Evolutionary conservation across 2,797 vertebrate genomes (phyloP).

Genomic region (Amphiprion clarkii): DNA sequence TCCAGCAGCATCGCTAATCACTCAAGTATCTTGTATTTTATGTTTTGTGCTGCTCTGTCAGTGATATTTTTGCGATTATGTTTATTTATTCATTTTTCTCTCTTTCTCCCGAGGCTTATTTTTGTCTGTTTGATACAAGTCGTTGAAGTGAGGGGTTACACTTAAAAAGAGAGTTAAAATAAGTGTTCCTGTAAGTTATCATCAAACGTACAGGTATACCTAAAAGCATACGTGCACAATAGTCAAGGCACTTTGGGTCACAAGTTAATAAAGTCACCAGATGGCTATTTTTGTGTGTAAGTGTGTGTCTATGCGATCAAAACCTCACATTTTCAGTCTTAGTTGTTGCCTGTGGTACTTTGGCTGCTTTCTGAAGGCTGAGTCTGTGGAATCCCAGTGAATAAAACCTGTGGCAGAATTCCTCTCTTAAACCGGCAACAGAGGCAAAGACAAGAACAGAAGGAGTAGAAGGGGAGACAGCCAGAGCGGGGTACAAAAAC

Average conservation of each 20-base stretch:
- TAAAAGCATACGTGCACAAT: background rate
- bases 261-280: slow-evolving; percentile 4
- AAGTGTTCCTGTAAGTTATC: slow-evolving; percentile 6
- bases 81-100: background rate
- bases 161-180: background rate
- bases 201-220: background rate
- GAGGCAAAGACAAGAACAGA: slow-evolving; percentile 60
- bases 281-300: background rate
- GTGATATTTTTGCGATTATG: slow-evolving; percentile 9
- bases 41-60: background rate
- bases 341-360: slow-evolving; percentile 53
- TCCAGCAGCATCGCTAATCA: background rate
- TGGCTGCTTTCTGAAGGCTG: slow-evolving; percentile 54
- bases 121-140: slow-evolving; percentile 14
- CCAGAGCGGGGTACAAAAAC: slow-evolving; percentile 13
- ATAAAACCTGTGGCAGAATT: slow-evolving; percentile 57
- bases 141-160: background rate
- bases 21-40: background rate
- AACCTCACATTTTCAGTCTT: slow-evolving; percentile 32
- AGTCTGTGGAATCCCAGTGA: slow-evolving; percentile 47
- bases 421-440: slow-evolving; percentile 47
- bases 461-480: slow-evolving; percentile 31
- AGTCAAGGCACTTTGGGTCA: background rate
- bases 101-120: background rate
- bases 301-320: slow-evolving; percentile 19